phyloP scores from a whole-genome alignment of 2,797 vertebrate genomes.

The Paguma larvata region DNA sequence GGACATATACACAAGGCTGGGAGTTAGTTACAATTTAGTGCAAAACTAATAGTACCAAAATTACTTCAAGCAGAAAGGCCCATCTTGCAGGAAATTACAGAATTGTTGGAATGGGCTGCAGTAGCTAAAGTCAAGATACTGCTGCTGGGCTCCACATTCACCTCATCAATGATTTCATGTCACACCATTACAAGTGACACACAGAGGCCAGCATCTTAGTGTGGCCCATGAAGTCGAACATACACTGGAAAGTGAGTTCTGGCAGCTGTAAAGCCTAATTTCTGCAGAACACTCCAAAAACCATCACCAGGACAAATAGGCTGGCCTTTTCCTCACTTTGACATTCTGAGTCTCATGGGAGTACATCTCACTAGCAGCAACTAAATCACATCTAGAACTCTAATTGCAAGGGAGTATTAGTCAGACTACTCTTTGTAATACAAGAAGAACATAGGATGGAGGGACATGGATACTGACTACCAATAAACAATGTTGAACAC shows the following conservation, averaged over 20 bases:
- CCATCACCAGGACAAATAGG: neutral
- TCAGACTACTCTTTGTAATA: neutral
- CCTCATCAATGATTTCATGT: neutral
- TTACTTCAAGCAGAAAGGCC: neutral
- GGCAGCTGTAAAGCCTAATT: neutral
- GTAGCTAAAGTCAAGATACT: neutral
- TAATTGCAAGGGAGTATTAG: neutral
- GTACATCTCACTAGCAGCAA: neutral
- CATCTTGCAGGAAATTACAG: neutral
- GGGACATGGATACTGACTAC: neutral
- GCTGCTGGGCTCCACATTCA: neutral
- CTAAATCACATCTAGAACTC: neutral
- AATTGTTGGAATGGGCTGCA: neutral
- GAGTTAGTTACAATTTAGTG: neutral
- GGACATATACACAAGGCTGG: neutral
- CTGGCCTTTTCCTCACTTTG: neutral
- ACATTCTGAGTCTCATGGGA: neutral
- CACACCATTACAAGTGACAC: neutral
- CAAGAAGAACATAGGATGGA: neutral
- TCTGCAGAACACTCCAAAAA: neutral
- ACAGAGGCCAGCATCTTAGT: neutral
- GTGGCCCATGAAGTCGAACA: neutral
- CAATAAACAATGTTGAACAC: neutral
- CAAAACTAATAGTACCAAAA: neutral
- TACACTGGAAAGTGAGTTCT: neutral